phyloP scores from a whole-genome alignment of 2,888 invertebrate species.

The Drosophila sordidula region DNA sequence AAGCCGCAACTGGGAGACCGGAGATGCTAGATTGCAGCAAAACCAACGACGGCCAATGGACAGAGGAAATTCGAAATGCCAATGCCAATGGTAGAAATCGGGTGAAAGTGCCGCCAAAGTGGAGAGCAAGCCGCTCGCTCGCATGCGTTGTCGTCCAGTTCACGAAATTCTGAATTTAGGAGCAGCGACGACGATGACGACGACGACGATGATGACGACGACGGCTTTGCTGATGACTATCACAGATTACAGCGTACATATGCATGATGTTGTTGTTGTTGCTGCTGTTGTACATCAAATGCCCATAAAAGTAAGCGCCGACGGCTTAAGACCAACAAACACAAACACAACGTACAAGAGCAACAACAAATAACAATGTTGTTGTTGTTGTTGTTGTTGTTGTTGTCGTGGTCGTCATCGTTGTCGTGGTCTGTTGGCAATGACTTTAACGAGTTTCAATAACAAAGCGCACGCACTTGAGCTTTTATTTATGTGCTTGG shows the following conservation, averaged over 20 bases:
- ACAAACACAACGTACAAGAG: slow-evolving; percentile 50
- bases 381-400: slow-evolving; percentile 29
- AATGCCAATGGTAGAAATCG: slow-evolving; percentile 75
- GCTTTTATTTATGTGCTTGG: slow-evolving; percentile 71
- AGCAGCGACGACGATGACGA: slow-evolving; percentile 51
- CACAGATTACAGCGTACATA: slow-evolving; percentile 71
- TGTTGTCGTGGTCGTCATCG: slow-evolving; percentile 47
- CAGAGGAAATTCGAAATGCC: slow-evolving; percentile 75
- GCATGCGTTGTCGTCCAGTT: slow-evolving; percentile 76
- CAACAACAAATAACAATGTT: slow-evolving; percentile 30
- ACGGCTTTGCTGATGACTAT: slow-evolving; percentile 69
- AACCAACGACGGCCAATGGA: slow-evolving; percentile 25
- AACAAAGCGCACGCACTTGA: slow-evolving; percentile 79
- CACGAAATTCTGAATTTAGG: slow-evolving; percentile 79
- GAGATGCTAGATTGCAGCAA: slow-evolving; percentile 27
- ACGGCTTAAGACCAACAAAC: slow-evolving; percentile 49
- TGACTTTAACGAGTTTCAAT: slow-evolving; percentile 79
- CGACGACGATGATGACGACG: slow-evolving; percentile 33
- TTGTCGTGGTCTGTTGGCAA: slow-evolving; percentile 51
- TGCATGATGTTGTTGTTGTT: slow-evolving; percentile 50
- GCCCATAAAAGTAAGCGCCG: slow-evolving; percentile 74
- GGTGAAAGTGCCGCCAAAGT: slow-evolving; percentile 78
- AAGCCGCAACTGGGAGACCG: slow-evolving; percentile 46
- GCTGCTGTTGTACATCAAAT: slow-evolving; percentile 63
- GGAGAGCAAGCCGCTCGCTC: slow-evolving; percentile 48